phyloP scores from a whole-genome alignment of 2,797 vertebrate species.

The Macrochelys suwanniensis region DNA sequence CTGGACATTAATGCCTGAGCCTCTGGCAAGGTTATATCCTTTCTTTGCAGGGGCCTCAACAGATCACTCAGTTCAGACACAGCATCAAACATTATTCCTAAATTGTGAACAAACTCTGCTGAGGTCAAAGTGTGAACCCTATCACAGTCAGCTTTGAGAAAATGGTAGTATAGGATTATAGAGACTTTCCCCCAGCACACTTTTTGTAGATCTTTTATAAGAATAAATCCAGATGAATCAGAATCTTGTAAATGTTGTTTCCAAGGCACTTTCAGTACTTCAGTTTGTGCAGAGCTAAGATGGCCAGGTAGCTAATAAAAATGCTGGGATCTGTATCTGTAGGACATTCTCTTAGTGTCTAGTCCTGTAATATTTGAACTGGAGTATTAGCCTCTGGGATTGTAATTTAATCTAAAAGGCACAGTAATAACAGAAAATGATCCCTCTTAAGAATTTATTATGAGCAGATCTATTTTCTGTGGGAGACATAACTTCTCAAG shows the following conservation, averaged over 20 bases:
- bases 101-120: not conserved
- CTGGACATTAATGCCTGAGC: not conserved
- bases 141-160: not conserved
- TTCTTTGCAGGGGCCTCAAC: not conserved
- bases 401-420: not conserved
- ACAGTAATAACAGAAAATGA: not conserved
- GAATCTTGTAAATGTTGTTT: not conserved
- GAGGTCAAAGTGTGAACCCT: not conserved
- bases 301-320: not conserved
- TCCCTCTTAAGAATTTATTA: not conserved
- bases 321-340: not conserved
- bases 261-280: not conserved
- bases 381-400: not conserved
- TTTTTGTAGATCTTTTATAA: not conserved
- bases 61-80: slow-evolving; percentile 8
- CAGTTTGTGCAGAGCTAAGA: not conserved
- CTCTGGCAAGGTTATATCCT: slow-evolving; percentile 1
- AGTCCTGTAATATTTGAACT: not conserved
- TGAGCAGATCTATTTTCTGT: not conserved
- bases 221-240: not conserved
- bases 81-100: slow-evolving; percentile 19
- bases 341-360: not conserved
- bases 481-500: not conserved
- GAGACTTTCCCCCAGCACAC: not conserved
- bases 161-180: rapidly evolving